These are phyloP conservation scores for Ammodytes dubius DNA, from an alignment of 2,113 vertebrate species.

Conservation along the genomic window DNA sequence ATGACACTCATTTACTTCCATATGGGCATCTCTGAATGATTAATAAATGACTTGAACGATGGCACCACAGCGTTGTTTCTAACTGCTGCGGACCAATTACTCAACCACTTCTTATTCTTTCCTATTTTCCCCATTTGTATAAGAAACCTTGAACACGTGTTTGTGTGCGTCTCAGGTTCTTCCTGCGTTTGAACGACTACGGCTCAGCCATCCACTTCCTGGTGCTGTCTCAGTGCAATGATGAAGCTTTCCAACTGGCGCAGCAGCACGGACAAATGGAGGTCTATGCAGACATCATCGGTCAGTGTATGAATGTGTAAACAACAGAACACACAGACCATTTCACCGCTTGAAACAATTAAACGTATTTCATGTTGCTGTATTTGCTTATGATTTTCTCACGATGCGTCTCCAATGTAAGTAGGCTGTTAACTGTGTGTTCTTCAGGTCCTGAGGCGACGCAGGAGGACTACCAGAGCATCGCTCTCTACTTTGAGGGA, in stretches of 20 bases:
- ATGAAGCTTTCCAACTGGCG: conserved; percentile 97
- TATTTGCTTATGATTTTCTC: neutral
- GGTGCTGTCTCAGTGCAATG: conserved; percentile 95
- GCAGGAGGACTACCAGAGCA: conserved; percentile 96
- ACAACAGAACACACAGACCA: neutral
- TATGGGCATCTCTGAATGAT: neutral
- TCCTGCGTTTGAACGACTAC: conserved; percentile 94
- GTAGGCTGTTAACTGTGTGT: conserved; percentile 20
- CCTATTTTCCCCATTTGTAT: neutral
- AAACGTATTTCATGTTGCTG: neutral
- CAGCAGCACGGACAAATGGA: conserved; percentile 99
- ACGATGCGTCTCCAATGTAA: neutral
- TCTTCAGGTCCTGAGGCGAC: conserved; percentile 89
- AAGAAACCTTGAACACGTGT: neutral
- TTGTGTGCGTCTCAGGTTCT: conserved; percentile 87
- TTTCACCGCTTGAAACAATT: neutral
- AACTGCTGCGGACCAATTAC: neutral
- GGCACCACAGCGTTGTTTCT: neutral
- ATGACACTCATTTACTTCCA: no score
- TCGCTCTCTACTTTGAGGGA: conserved; percentile 96
- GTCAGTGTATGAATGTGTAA: conserved; percentile 80
- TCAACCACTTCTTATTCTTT: neutral
- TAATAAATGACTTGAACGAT: neutral
- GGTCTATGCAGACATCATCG: conserved; percentile 96
- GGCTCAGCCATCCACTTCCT: conserved; percentile 97